Base-by-base conservation (phyloP, 2,113 vertebrate genomes). In the Rhea pennata region DNA sequence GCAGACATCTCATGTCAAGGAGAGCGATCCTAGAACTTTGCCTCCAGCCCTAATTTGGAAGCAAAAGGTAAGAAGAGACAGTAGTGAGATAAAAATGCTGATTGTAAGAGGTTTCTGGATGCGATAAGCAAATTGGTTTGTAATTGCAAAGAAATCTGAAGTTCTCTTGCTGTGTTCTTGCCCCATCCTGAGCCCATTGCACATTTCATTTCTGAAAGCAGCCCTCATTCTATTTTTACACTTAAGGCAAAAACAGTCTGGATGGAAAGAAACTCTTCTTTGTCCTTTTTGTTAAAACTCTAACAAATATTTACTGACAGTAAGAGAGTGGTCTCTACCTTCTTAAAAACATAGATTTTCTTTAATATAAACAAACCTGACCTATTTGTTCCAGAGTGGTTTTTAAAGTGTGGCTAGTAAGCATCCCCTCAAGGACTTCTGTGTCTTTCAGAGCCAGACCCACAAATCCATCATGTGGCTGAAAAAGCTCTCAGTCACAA, bases 11-110 rank as follows among this genome's bases (percentile, higher is more conserved):
- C 40, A 61, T 58, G 50, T 85, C 23, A 36, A 54, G 61, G 73
- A 40, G 9, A 53, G 12, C 33, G 59, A 36, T 26, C 78, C 87
- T 56, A 83, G 61, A 84, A 84, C 42, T 9, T 48, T 80, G 64
- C 88, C 50, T 84, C 46, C 71, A 84, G 92, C 56, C 29, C 56
- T 89, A 1, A 65, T 59, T 80, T 50, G 62, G 75, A 71, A 97
- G 72, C 72, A 93, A 92, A 97, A 95, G 84, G 89, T 94, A 97
- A 81, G 90, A 86, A 7, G 48, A 83, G 64, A 39, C 27, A 51
- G 90, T 3, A 72, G 33, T 21, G 36, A 91, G 77, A 88, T 10
- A 36, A 81, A 93, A 81, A 91, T 51, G 39, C 53, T 86, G 74
- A 93, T 96, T 85, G 51, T 29, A 65, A 78, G 67, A 77, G 50